Evolutionary conservation across 2,888 invertebrate genomes (phyloP).

Genomic region (Rhogogaster chlorosoma): DNA sequence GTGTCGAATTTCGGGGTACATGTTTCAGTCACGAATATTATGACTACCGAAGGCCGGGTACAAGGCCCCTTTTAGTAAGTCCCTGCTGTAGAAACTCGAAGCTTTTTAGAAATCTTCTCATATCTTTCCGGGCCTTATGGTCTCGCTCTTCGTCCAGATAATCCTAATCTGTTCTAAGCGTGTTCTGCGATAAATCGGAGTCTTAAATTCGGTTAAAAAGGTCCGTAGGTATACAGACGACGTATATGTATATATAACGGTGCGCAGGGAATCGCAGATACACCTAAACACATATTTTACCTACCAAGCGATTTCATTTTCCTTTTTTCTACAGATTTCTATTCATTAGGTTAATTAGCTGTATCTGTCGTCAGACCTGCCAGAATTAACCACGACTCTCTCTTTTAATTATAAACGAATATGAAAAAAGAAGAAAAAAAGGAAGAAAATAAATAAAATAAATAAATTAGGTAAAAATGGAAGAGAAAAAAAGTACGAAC

Average conservation of each 20-base stretch:
- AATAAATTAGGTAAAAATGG: neutral
- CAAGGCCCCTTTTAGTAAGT: constrained; percentile 13
- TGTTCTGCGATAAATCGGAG: neutral
- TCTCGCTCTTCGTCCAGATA: neutral
- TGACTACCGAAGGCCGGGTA: constrained; percentile 38
- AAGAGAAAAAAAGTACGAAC: neutral
- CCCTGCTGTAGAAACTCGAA: neutral
- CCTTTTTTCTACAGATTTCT: constrained; percentile 31
- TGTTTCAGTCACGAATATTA: constrained; percentile 49
- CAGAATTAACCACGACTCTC: neutral
- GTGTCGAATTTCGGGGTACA: constrained; percentile 40
- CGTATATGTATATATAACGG: neutral
- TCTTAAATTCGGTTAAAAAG: neutral
- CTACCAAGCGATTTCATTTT: neutral
- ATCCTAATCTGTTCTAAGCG: neutral
- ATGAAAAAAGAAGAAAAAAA: neutral
- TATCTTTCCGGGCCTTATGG: constrained; percentile 24
- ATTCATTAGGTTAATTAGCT: constrained; percentile 51
- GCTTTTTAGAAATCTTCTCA: constrained; percentile 26
- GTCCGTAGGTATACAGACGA: neutral
- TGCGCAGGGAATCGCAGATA: neutral
- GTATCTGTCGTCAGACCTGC: neutral
- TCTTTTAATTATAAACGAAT: constrained; percentile 27
- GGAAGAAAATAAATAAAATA: neutral
- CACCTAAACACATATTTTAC: neutral